These are phyloP conservation scores for Elephas maximus DNA, from an alignment of 2,113 vertebrate species.

Conservation along the genomic window DNA sequence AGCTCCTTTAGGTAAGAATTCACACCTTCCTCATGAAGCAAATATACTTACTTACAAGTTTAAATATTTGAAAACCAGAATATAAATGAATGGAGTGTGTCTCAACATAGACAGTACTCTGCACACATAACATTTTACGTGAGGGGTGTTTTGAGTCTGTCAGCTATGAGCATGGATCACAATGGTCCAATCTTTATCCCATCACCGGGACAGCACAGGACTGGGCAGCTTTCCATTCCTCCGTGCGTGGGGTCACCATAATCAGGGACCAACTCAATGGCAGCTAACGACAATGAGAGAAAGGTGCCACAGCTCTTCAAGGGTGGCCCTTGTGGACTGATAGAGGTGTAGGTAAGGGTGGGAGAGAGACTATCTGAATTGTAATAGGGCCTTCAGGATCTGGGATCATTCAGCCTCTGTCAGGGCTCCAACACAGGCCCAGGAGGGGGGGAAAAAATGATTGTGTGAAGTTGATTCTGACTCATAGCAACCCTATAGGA, in stretches of 20 bases:
- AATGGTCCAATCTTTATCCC: neutral
- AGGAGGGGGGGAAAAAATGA: no score
- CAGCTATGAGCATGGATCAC: neutral
- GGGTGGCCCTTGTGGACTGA: no score
- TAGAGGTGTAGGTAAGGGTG: rapidly evolving
- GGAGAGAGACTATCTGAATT: neutral
- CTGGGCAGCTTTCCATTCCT: no score
- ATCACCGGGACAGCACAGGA: no score
- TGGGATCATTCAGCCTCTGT: neutral
- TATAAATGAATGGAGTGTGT: neutral
- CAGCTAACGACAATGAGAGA: neutral
- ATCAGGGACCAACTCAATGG: no score
- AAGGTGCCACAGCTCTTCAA: neutral
- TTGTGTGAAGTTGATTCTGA: no score
- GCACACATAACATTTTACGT: neutral
- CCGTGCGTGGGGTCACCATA: no score
- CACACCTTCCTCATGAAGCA: neutral
- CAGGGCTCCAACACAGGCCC: neutral
- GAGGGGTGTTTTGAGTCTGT: no score
- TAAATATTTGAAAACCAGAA: neutral
- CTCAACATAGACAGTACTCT: neutral
- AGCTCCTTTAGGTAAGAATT: constrained; percentile 59
- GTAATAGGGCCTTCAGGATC: rapidly evolving
- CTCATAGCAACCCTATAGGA: no score
- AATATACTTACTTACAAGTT: neutral